phyloP scores from a whole-genome alignment of 2,797 vertebrate species.

The Distichodus sexfasciatus region DNA sequence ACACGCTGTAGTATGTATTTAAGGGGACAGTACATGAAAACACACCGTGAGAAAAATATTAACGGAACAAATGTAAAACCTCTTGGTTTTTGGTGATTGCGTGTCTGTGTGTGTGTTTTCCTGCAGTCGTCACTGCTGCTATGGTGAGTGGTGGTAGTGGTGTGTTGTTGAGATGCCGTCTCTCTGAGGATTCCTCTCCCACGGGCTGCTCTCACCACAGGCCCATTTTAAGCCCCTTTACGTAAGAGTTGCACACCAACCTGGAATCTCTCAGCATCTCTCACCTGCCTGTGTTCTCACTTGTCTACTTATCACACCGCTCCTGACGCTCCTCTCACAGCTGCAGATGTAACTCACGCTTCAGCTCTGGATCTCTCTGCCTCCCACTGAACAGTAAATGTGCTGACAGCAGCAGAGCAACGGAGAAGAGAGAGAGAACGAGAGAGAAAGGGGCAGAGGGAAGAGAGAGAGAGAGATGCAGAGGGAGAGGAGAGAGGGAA shows the following conservation, averaged over 20 bases:
- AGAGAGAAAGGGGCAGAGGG: constrained; percentile 61
- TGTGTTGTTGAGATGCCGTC: constrained; percentile 34
- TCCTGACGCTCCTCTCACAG: constrained; percentile 48
- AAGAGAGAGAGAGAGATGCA: background rate
- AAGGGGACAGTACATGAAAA: too few relatives aligned
- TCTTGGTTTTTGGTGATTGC: background rate
- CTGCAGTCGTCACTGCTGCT: constrained; percentile 37
- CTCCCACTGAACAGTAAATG: constrained; percentile 8
- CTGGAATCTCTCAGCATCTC: constrained; percentile 18
- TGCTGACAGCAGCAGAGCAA: constrained; percentile 48
- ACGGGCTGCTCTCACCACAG: constrained; percentile 6
- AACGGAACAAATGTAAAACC: too few relatives aligned
- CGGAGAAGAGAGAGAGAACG: constrained; percentile 3
- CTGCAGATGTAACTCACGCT: background rate
- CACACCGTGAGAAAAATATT: too few relatives aligned
- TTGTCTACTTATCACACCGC: constrained; percentile 53
- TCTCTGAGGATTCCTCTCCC: constrained; percentile 21
- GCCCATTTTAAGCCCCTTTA: background rate
- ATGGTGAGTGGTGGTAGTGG: constrained; percentile 39
- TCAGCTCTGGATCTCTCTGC: background rate
- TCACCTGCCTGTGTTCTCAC: background rate
- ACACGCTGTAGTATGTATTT: too few relatives aligned
- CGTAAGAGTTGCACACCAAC: background rate
- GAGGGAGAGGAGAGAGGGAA: background rate
- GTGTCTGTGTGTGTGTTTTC: background rate